Evolutionary conservation across 2,888 invertebrate genomes (phyloP), one percentile per base, ranked within the genome.

Genomic region (Neuroscelio doddi): DNA sequence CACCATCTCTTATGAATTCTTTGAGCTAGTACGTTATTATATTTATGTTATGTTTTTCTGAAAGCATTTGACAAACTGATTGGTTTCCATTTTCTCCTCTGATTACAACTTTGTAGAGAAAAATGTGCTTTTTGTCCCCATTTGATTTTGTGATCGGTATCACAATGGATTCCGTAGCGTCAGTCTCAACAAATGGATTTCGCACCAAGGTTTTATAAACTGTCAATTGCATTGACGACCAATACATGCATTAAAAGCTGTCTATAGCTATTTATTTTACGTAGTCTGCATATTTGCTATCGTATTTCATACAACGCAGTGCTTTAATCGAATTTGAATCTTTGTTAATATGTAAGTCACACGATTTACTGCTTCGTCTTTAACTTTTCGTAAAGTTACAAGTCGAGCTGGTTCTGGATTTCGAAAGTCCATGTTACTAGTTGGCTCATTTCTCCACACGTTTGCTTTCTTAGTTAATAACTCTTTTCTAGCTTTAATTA

Each of bases 61-160:
- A n/a, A n/a, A n/a, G n/a, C n/a, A n/a, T 56, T 53, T 76, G 73
- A 14, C 67, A 69, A 9, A 77, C 4, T 0, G 76, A 73, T 1
- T 72, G 36, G 3, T 71, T 72, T 14, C 68, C 69, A 3, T 30
- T 39, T 8, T 64, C 39, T n/a, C n/a, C n/a, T n/a, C n/a, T n/a
- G n/a, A n/a, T n/a, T n/a, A n/a, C n/a, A n/a, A n/a, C n/a, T n/a
- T n/a, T n/a, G n/a, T n/a, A n/a, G n/a, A n/a, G n/a, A n/a, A n/a
- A n/a, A n/a, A n/a, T n/a, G n/a, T 21, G 44, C 36, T 52, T 61
- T 14, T 1, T 42, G 10, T 57, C 50, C 3, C 64, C 56, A 52
- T 55, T 64, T n/a, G 34, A 5, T 52, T 53, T 44, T 17, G 10
- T 5, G n/a, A 64, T 61, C 26, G 62, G 5, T 38, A 64, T 56